These are phyloP conservation scores for Rhagophthalmus giganteus DNA, from an alignment of 2,888 invertebrate genomes.

Conservation along the genomic window DNA sequence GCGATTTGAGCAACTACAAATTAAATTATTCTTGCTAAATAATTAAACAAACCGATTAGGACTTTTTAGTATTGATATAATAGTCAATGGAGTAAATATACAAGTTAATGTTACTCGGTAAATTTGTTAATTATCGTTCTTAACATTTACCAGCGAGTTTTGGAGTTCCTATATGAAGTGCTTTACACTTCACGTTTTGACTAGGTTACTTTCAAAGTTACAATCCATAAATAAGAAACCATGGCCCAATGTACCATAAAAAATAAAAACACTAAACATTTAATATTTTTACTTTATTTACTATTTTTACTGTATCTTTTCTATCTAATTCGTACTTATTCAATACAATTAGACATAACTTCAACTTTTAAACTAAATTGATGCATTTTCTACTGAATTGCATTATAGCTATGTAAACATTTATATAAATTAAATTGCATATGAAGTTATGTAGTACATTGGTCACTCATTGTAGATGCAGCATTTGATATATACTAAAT, in stretches of 20 bases:
- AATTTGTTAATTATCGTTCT: slow-evolving; percentile 60
- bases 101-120: slow-evolving; percentile 43
- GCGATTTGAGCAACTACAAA: too few relatives aligned
- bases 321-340: too few relatives aligned
- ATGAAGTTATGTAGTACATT: too few relatives aligned
- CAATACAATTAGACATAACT: slow-evolving; percentile 24
- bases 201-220: slow-evolving; percentile 56
- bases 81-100: slow-evolving; percentile 45
- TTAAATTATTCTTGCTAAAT: slow-evolving; percentile 38
- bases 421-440: too few relatives aligned
- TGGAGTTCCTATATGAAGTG: slow-evolving; percentile 70
- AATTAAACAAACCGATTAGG: slow-evolving; percentile 35
- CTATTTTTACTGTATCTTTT: too few relatives aligned
- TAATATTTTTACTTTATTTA: too few relatives aligned
- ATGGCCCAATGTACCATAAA: slow-evolving; percentile 45
- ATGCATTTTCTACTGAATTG: too few relatives aligned
- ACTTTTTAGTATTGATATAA: slow-evolving; percentile 36
- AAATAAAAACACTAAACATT: slow-evolving; percentile 35
- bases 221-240: slow-evolving; percentile 50
- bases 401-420: too few relatives aligned
- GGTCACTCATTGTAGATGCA: too few relatives aligned
- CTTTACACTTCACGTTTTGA: slow-evolving; percentile 50
- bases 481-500: too few relatives aligned
- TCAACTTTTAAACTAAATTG: too few relatives aligned
- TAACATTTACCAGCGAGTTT: slow-evolving; percentile 77